A percentile compares a stretch with the other conserved stretches of the same genome.
phyloP scores from a whole-genome alignment of 1,140 invertebrate species.

The Hypsibius dujardini region DNA sequence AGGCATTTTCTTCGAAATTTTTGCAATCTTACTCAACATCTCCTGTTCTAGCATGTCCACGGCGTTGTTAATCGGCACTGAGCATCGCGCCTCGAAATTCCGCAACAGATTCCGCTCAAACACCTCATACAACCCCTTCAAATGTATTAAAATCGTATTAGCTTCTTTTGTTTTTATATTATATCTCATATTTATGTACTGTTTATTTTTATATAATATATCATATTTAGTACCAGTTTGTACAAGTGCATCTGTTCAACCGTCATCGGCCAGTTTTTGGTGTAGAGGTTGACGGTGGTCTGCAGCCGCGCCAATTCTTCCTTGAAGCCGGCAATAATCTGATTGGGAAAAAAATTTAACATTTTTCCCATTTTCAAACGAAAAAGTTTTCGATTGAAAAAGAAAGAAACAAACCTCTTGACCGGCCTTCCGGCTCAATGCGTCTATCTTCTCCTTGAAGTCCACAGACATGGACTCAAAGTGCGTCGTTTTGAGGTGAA shows the following conservation, averaged over 20 bases:
- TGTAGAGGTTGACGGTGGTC: slow-evolving; percentile 67
- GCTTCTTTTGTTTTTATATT: too few species aligned
- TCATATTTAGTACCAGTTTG: slow-evolving; percentile 47
- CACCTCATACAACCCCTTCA: slow-evolving; percentile 45
- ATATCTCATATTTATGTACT: too few species aligned
- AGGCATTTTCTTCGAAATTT: background rate
- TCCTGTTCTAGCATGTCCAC: slow-evolving; percentile 74
- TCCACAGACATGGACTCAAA: slow-evolving; percentile 64
- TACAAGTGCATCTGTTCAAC: slow-evolving; percentile 72
- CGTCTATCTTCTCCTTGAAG: slow-evolving; percentile 84
- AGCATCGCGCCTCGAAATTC: slow-evolving; percentile 70
- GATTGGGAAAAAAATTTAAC: slow-evolving; percentile 11
- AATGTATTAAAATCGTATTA: too few species aligned
- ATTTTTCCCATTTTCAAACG: slow-evolving; percentile 23
- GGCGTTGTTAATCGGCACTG: slow-evolving; percentile 62
- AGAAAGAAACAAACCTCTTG: background rate
- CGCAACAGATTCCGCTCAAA: slow-evolving; percentile 67
- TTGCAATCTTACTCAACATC: slow-evolving; percentile 54
- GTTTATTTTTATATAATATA: too few species aligned
- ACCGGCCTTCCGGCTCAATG: slow-evolving; percentile 79
- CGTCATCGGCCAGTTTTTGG: slow-evolving; percentile 80
- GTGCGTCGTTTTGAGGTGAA: slow-evolving; percentile 76
- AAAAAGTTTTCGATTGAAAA: slow-evolving; percentile 37
- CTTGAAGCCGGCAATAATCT: slow-evolving; percentile 48
- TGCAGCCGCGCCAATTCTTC: slow-evolving; percentile 87